phyloP scores from a whole-genome alignment of 2,888 invertebrate species.

The Thereva nobilitata region DNA sequence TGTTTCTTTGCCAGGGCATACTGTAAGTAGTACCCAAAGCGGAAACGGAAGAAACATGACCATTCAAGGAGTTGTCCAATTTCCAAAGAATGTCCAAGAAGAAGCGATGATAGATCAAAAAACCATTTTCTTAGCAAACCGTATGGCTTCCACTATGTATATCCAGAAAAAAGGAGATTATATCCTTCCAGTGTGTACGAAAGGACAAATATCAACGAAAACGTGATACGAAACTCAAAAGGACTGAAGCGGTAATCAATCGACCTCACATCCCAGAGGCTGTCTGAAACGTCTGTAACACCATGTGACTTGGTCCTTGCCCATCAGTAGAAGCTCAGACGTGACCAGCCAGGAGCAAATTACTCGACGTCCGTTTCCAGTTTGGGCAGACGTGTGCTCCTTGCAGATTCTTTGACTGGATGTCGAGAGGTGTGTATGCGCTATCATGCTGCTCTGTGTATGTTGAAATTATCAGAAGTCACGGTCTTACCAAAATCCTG shows the following conservation, averaged over 20 bases:
- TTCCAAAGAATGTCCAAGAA: slow-evolving; percentile 21
- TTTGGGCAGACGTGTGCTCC: slow-evolving; percentile 29
- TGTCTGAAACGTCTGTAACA: not conserved
- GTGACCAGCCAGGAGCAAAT: slow-evolving; percentile 41
- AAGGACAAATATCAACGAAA: slow-evolving; percentile 41
- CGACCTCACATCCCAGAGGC: slow-evolving; percentile 26
- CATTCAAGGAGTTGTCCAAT: slow-evolving; percentile 20
- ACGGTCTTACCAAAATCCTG: too few species aligned
- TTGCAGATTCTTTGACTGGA: slow-evolving; percentile 14
- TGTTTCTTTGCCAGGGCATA: too few species aligned
- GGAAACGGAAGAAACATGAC: slow-evolving; percentile 22
- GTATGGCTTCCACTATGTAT: slow-evolving; percentile 30
- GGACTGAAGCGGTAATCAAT: slow-evolving; percentile 38
- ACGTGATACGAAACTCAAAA: slow-evolving; percentile 40
- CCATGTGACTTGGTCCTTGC: not conserved
- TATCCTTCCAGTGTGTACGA: slow-evolving; percentile 37
- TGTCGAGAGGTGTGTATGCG: slow-evolving; percentile 21
- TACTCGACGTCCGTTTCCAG: slow-evolving; percentile 36
- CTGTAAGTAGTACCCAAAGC: not conserved
- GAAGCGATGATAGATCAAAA: slow-evolving; percentile 34
- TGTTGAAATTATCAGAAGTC: too few species aligned
- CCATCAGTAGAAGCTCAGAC: slow-evolving; percentile 34
- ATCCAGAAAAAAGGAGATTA: slow-evolving; percentile 30
- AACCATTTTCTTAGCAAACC: slow-evolving; percentile 29
- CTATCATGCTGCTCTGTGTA: not conserved